Base-by-base conservation (phyloP, 2,888 invertebrate genomes). In the Dolichomitus sp. region DNA sequence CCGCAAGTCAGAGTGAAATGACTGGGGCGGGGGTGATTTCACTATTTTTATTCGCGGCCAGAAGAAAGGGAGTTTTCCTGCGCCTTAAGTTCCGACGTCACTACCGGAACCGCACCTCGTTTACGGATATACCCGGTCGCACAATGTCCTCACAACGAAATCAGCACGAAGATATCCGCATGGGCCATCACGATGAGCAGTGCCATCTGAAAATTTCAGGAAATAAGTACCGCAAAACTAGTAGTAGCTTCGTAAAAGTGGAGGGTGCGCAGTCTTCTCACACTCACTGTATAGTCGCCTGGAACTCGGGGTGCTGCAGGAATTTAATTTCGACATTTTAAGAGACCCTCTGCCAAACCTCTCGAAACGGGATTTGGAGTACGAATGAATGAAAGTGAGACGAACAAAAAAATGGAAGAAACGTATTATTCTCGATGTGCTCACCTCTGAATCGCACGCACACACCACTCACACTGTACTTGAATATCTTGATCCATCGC, bases 271-370 rank as follows among this genome's bases (percentile, higher is more conserved):
- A 50, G 50, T 79, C 40, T 19, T 61, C 48, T 40, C 50, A 50
- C 33, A 30, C 45, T 9, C 88, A 87, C 88, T 88, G 88, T 88
- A 88, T 86, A 86, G 87, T 72, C 79, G 83, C 87, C 11, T 68
- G 23, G 12, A 17, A 19, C 59, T 37, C 61, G 61, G 19, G 19
- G 42, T 17, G 40, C 80, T 37, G 85, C 76, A 87, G 92, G 92
- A 92, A 92, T 92, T 92, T 92, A 91, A 92, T 92, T 92, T 92
- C 89, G 88, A 90, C 91, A 88, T 91, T 91, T 91, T 89, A 90
- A 89, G 88, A 89, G 88, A 72, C 83, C 84, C 73, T 70, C 48
- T 65, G 42, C n/a, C 17, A 37, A 45, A 40, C 30, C 65, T 65
- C 65, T 65, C 65, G 65, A 63, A 70, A 70, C 33, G 12, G 50